Conservation (phyloP, 1,140 invertebrate species). For the Eumeta japonica region DNA sequence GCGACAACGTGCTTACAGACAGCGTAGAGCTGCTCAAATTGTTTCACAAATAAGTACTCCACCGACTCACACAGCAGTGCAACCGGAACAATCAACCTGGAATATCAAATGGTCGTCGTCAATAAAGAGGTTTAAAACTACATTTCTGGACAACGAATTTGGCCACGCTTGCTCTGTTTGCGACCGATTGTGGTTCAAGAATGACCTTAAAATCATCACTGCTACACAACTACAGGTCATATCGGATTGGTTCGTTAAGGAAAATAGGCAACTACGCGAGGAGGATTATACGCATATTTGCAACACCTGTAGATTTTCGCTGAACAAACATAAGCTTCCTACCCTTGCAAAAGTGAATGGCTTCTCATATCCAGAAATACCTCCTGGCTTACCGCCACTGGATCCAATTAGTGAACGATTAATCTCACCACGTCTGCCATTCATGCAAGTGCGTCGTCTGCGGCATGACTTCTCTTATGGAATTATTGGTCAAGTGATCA, state of each 20-base stretch:
- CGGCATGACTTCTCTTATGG: conserved; percentile 30
- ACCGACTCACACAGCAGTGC: conserved; percentile 10
- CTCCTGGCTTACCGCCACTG: conserved; percentile 21
- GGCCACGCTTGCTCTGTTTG: conserved; percentile 22
- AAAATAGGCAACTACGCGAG: conserved; percentile 19
- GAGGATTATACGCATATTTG: conserved; percentile 25
- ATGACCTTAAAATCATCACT: conserved; percentile 27
- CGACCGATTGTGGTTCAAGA: conserved; percentile 25
- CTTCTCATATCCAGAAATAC: conserved; percentile 27
- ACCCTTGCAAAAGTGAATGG: conserved; percentile 27
- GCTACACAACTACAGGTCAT: conserved; percentile 21
- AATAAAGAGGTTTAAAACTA: conserved; percentile 9
- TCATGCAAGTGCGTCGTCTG: conserved; percentile 38
- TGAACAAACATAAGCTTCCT: conserved; percentile 23
- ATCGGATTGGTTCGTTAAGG: conserved; percentile 23
- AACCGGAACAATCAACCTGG: conserved; percentile 12
- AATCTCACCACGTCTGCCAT: conserved; percentile 30
- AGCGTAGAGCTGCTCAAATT: conserved; percentile 12
- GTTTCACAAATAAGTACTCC: conserved; percentile 11
- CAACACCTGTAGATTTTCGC: conserved; percentile 17
- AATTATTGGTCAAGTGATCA: conserved; percentile 38
- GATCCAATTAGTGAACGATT: conserved; percentile 36
- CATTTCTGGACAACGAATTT: conserved; percentile 11
- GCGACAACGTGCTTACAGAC: conserved; percentile 12
- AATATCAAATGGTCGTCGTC: conserved; percentile 12